phyloP scores from a whole-genome alignment of 2,888 invertebrate genomes.

The Axea sp. region DNA sequence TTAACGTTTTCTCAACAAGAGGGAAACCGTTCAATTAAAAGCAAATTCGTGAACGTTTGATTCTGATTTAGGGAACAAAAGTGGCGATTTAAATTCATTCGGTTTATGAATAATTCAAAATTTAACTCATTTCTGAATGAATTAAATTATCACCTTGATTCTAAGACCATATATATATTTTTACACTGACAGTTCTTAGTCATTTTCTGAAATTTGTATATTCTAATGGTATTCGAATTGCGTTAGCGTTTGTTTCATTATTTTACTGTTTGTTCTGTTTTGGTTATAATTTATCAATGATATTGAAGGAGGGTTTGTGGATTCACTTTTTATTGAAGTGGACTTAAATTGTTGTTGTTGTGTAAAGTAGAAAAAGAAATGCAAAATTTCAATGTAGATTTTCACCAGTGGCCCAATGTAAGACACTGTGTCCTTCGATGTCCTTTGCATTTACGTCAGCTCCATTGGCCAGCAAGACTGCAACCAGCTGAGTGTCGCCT shows the following conservation, averaged over 20 bases:
- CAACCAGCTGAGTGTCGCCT: slow-evolving; percentile 92
- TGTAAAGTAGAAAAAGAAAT: no score
- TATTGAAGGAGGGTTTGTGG: no score
- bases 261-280: no score
- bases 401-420: slow-evolving; percentile 98
- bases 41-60: slow-evolving; percentile 18
- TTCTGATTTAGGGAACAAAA: neutral
- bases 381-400: no score
- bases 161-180: no score
- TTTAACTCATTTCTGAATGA: neutral
- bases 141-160: neutral
- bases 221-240: no score
- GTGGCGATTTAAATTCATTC: slow-evolving; percentile 18
- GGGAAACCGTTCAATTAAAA: slow-evolving; percentile 21
- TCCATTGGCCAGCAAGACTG: slow-evolving; percentile 91
- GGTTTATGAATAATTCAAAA: slow-evolving; percentile 36
- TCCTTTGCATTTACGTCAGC: slow-evolving; percentile 95
- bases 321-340: no score
- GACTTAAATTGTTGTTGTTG: no score
- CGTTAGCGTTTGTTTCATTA: no score
- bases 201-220: no score
- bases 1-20: slow-evolving; percentile 10
- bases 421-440: slow-evolving; percentile 95
- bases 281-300: no score
- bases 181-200: no score